These are phyloP conservation scores for Rhagoletis pomonella DNA, from an alignment of 1,140 invertebrate genomes.

Conservation along the genomic window DNA sequence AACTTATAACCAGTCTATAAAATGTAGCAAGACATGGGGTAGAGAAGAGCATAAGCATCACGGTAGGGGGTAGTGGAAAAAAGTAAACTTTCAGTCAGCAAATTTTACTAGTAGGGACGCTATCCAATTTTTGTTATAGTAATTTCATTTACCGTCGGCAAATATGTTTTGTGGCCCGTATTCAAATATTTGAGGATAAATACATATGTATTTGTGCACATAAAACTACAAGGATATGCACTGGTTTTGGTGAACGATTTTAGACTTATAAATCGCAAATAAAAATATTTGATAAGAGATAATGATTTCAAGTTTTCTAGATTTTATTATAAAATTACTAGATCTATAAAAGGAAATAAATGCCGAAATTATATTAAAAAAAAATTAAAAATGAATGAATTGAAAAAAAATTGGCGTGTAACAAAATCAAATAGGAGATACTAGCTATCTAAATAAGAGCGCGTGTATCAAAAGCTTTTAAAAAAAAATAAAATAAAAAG, in stretches of 20 bases:
- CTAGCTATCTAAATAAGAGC: too few species aligned
- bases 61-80: not conserved
- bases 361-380: too few species aligned
- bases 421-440: too few species aligned
- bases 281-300: too few species aligned
- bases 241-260: not conserved
- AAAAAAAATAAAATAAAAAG: too few species aligned
- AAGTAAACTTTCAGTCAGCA: not conserved
- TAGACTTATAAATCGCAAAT: not conserved
- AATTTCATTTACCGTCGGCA: constrained; percentile 51
- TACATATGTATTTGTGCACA: not conserved
- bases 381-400: too few species aligned
- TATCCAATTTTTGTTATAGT: constrained; percentile 21
- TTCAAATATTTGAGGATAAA: constrained; percentile 8
- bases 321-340: not conserved
- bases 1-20: constrained; percentile 31
- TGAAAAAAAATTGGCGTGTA: too few species aligned
- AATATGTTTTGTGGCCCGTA: constrained; percentile 44
- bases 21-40: not conserved
- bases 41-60: not conserved
- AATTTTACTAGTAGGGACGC: not conserved
- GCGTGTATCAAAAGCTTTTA: too few species aligned
- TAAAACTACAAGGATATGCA: not conserved
- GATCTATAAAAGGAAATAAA: too few species aligned
- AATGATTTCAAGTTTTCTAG: not conserved